Evolutionary conservation across 2,797 vertebrate species (phyloP), one percentile per base, ranked within the genome.

Genomic region (Thripadectes ignobilis): DNA sequence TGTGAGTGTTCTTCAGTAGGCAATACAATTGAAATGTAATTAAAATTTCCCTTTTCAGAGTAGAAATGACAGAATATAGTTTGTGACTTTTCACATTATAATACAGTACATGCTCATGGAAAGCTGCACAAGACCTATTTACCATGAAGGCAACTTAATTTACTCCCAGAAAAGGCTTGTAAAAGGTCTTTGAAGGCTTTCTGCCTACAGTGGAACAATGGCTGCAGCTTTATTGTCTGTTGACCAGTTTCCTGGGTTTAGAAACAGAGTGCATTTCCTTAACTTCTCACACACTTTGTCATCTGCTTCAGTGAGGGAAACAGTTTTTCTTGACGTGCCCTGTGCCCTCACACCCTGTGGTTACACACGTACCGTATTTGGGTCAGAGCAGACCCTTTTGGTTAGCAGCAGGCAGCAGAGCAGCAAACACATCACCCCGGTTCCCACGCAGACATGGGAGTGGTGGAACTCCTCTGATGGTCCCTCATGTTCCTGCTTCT

Each of bases 231-330:
- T 72, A 39, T n/a, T 85, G 30, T 46, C 54, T 86, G 46, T 63
- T 69, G n/a, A 22, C 46, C 49, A 43, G 36, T 79, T 93, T 85
- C 45, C 69, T 91, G 66, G 54, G 55, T 90, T 92, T 55, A 91
- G 80, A 91, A 96, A 86, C 32, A 4, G 30, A 81, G 52, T 71
- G 23, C 38, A 29, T 92, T 94, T 92, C 58, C 41, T 93, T 72
- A 51, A 8, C 27, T 12, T 36, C 34, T 67, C 59, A 38, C 34
- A 10, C 17, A 57, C 4, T 62, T 79, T 58, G 48, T 86, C 14
- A 6, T 36, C 52, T 85, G 57, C 51, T 76, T 29, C 72, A 57
- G 4, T 0, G 1, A 89, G 23, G 62, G 57, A 61, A 68, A 43
- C 5, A 8, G 4, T 43, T 78, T 68, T 43, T 76, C 51, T 59